Evolutionary conservation across 1,140 invertebrate species (phyloP).

Genomic region (Reticulitermes speratus): DNA sequence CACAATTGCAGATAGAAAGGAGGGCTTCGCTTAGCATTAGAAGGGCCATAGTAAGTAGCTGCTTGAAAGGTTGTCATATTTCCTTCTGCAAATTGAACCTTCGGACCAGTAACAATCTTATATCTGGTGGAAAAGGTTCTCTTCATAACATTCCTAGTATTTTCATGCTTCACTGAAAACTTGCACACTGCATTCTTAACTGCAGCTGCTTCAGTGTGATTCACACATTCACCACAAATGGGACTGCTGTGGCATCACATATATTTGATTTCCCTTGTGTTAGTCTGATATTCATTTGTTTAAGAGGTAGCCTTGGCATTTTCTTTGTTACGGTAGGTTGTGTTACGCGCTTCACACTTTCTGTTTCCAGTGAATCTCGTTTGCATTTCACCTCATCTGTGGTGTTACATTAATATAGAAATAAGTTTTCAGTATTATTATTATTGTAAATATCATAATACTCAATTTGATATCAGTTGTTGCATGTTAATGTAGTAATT

Average conservation of each 20-base stretch:
- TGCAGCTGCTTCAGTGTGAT: no score
- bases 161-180: no score
- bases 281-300: background rate
- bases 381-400: background rate
- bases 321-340: background rate
- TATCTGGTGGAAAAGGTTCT: background rate
- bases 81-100: background rate
- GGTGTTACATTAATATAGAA: background rate
- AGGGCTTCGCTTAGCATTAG: background rate
- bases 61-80: background rate
- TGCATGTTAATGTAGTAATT: no score
- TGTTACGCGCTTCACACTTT: background rate
- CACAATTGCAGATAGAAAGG: conserved; percentile 14
- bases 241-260: no score
- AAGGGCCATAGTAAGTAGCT: background rate
- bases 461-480: no score
- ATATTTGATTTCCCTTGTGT: background rate
- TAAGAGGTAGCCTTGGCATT: background rate
- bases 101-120: background rate
- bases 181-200: no score
- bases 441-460: no score
- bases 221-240: no score
- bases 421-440: no score
- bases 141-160: no score
- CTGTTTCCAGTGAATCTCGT: background rate